Conservation (phyloP, 1,140 invertebrate species). For the Calephelis virginiensis region DNA sequence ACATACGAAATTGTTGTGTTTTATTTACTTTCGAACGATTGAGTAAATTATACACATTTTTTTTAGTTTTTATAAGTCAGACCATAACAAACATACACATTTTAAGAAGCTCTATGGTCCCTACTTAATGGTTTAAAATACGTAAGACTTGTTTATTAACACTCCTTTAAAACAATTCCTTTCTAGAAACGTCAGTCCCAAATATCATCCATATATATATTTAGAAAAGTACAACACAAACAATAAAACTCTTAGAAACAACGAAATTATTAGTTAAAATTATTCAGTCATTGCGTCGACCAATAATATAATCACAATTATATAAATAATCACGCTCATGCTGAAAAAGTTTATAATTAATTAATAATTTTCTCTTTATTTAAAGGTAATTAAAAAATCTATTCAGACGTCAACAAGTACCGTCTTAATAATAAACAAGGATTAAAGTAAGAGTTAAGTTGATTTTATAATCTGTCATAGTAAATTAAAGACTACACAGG, state of each 20-base stretch:
- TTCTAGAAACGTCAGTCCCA: conserved; percentile 35
- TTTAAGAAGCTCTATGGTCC: conserved; percentile 60
- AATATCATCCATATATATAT: conserved; percentile 23
- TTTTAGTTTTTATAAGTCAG: conserved; percentile 4
- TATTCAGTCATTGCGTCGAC: conserved; percentile 12
- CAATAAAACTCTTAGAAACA: conserved; percentile 16
- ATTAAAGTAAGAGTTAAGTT: too few relatives aligned
- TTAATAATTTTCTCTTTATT: too few relatives aligned
- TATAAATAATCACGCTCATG: conserved; percentile 5
- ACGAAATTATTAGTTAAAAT: conserved; percentile 12
- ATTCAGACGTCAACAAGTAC: not conserved
- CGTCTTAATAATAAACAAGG: not conserved
- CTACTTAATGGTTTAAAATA: conserved; percentile 60
- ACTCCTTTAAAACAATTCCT: conserved; percentile 34
- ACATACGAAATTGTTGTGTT: too few relatives aligned
- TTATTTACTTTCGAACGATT: too few relatives aligned
- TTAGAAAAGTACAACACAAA: conserved; percentile 21
- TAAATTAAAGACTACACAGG: too few relatives aligned
- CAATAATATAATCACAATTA: conserved; percentile 7
- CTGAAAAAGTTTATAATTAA: too few relatives aligned
- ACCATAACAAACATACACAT: conserved; percentile 48
- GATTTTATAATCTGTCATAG: too few relatives aligned
- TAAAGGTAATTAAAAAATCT: too few relatives aligned
- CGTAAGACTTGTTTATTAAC: conserved; percentile 40
- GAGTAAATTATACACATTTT: conserved; percentile 11